Conservation (phyloP, 2,797 vertebrate species). For the Chrosomus eos region DNA sequence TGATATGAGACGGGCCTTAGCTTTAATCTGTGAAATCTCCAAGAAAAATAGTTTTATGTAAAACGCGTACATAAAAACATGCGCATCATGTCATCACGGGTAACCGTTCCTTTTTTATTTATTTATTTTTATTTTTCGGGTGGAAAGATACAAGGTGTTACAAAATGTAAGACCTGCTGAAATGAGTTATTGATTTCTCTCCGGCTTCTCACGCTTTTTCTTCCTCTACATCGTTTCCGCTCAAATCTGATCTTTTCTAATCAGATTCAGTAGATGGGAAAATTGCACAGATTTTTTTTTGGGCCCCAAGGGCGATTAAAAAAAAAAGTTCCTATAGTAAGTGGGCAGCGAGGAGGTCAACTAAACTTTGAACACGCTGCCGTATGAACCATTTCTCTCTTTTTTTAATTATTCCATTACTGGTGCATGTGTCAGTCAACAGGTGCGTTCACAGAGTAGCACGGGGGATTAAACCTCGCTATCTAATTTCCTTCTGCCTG, state of each 20-base stretch:
- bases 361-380: constrained; percentile 16
- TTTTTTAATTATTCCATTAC: constrained; percentile 59
- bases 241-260: constrained; percentile 61
- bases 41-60: constrained; percentile 26
- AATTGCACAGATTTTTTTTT: constrained; percentile 47
- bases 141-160: constrained; percentile 62
- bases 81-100: not conserved
- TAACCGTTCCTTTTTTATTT: constrained; percentile 49
- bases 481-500: constrained; percentile 57
- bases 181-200: constrained; percentile 78
- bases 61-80: not conserved
- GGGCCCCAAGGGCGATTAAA: constrained; percentile 30
- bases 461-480: constrained; percentile 50
- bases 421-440: constrained; percentile 54
- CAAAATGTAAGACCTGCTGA: constrained; percentile 64
- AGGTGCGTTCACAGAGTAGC: constrained; percentile 48
- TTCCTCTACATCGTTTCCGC: constrained; percentile 55
- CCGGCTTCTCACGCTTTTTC: constrained; percentile 55
- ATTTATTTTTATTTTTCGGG: not conserved
- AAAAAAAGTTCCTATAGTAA: constrained; percentile 24
- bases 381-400: constrained; percentile 53
- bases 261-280: constrained; percentile 57
- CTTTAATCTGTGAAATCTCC: constrained; percentile 10
- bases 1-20: not conserved
- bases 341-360: constrained; percentile 33